Percentiles rank a stretch among this genome's conserved stretches.
Conservation (phyloP, 2,113 vertebrate species). For the Hystrix cristata region DNA sequence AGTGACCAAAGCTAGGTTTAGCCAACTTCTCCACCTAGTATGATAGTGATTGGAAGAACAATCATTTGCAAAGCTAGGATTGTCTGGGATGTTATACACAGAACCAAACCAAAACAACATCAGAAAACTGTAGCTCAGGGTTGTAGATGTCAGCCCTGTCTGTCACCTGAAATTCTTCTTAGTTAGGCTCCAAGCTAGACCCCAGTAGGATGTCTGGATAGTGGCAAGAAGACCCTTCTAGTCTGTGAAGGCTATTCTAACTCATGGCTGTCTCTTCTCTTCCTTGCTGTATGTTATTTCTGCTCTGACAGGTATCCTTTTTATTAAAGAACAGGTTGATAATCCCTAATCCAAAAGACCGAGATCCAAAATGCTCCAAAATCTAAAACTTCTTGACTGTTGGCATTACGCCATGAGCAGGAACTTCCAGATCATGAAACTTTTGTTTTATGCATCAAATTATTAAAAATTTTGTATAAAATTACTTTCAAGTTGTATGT, state of each 20-base stretch:
- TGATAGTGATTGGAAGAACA: too few species aligned
- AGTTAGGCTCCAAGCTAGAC: neutral
- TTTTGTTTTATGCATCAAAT: neutral
- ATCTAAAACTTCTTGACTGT: neutral
- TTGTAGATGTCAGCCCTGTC: neutral
- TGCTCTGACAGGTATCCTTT: neutral
- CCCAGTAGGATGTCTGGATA: neutral
- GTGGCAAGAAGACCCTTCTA: neutral
- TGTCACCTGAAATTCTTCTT: neutral
- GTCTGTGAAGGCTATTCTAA: neutral
- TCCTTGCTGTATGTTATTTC: too few species aligned
- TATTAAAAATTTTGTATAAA: neutral
- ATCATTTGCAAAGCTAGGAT: fast-evolving
- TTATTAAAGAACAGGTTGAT: neutral
- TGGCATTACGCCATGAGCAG: neutral
- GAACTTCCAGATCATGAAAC: neutral
- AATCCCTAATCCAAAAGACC: neutral
- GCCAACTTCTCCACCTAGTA: neutral
- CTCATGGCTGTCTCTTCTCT: neutral
- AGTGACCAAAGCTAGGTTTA: fast-evolving
- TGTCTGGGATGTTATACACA: neutral
- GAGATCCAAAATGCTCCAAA: neutral
- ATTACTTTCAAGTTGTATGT: neutral
- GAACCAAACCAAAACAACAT: neutral
- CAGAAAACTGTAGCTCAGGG: neutral